These are phyloP conservation scores for Apostichopus japonicus DNA, from an alignment of 35 echinoderm and acorn worm species.

Conservation along the genomic window DNA sequence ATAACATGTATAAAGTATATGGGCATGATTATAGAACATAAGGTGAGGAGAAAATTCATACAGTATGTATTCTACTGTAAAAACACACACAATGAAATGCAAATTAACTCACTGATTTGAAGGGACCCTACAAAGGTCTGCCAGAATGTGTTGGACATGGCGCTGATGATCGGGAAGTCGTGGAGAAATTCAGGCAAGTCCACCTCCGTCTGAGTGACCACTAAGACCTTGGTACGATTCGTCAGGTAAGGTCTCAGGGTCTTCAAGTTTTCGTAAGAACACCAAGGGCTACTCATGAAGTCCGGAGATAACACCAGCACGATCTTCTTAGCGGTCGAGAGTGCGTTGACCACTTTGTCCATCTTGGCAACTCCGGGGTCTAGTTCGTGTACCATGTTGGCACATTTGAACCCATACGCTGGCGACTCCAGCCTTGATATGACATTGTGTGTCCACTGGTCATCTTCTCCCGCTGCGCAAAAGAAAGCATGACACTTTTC, in stretches of 20 bases:
- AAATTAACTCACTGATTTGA: conserved; percentile 69
- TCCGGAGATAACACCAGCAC: conserved; percentile 91
- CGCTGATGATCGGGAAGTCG: conserved; percentile 75
- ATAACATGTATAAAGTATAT: too few species aligned
- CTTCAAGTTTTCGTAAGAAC: conserved; percentile 84
- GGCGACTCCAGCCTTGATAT: conserved; percentile 82
- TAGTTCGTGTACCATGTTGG: conserved; percentile 76
- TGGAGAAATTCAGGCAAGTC: conserved; percentile 86
- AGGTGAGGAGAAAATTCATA: too few species aligned
- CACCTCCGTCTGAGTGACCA: conserved; percentile 73
- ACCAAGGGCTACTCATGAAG: conserved; percentile 90
- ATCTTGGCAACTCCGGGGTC: conserved; percentile 74
- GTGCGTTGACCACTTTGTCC: conserved; percentile 87
- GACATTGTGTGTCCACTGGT: conserved; percentile 84
- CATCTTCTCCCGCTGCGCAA: conserved; percentile 81
- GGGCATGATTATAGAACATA: too few species aligned
- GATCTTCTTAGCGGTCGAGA: conserved; percentile 82
- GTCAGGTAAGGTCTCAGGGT: conserved; percentile 73
- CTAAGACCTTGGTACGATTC: conserved; percentile 77
- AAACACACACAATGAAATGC: background rate
- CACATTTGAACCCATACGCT: conserved; percentile 83
- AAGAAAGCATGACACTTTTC: conserved; percentile 97
- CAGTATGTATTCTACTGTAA: background rate
- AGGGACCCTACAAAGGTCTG: conserved; percentile 90
- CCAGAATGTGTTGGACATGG: conserved; percentile 92